These are phyloP conservation scores for Chrysotoxum bicinctum DNA, from an alignment of 2,888 invertebrate genomes.

Conservation along the genomic window DNA sequence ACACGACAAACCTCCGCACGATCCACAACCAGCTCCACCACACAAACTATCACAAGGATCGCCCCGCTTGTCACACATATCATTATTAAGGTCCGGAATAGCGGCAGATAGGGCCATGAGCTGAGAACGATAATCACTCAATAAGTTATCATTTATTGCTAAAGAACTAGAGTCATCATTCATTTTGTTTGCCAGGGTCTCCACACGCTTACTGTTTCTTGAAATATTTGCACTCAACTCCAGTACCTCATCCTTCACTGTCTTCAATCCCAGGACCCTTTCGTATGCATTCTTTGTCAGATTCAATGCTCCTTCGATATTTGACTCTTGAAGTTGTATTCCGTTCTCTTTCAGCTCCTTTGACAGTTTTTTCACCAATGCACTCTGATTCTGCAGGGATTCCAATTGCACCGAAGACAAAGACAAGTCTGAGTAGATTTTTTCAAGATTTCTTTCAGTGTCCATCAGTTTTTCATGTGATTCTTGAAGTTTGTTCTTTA, in stretches of 20 bases:
- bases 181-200: slow-evolving; percentile 85
- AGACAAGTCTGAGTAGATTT: slow-evolving; percentile 88
- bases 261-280: slow-evolving; percentile 83
- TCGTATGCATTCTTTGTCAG: slow-evolving; percentile 91
- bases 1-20: slow-evolving; percentile 95
- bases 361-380: slow-evolving; percentile 87
- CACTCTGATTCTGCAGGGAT: slow-evolving; percentile 85
- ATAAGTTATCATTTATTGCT: slow-evolving; percentile 87
- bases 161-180: slow-evolving; percentile 85
- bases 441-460: slow-evolving; percentile 85
- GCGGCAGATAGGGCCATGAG: slow-evolving; percentile 86
- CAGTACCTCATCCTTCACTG: slow-evolving; percentile 84
- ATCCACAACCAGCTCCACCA: slow-evolving; percentile 96
- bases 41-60: slow-evolving; percentile 94
- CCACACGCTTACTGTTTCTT: slow-evolving; percentile 85
- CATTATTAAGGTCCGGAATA: slow-evolving; percentile 93
- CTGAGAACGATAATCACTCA: slow-evolving; percentile 86
- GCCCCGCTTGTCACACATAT: slow-evolving; percentile 91
- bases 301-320: slow-evolving; percentile 97
- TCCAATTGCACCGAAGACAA: slow-evolving; percentile 88
- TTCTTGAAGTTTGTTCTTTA: slow-evolving; percentile 84
- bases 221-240: slow-evolving; percentile 84
- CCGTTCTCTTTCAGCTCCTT: slow-evolving; percentile 92
- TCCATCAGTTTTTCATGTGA: slow-evolving; percentile 85
- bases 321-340: slow-evolving; percentile 95